Evolutionary conservation across 2,113 vertebrate genomes (phyloP).

Genomic region (Onychorhynchus coronatus): DNA sequence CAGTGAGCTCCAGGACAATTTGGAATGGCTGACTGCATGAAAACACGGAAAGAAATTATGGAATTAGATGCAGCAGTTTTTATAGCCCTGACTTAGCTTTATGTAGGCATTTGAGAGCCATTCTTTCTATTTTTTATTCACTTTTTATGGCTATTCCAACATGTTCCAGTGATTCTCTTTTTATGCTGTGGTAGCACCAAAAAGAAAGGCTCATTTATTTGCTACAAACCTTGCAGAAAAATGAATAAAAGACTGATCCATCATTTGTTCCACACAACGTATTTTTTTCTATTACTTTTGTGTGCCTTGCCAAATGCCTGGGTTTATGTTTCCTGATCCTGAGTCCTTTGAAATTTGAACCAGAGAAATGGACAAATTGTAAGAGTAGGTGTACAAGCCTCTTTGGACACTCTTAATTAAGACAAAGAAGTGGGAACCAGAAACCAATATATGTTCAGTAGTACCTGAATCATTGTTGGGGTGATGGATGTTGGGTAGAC

Average conservation of each 20-base stretch:
- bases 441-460: background rate
- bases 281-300: constrained; percentile 36
- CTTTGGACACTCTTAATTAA: background rate
- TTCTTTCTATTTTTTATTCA: constrained; percentile 59
- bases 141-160: constrained; percentile 55
- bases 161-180: constrained; percentile 60
- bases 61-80: constrained; percentile 46
- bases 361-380: constrained; percentile 17
- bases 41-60: constrained; percentile 38
- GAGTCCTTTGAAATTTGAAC: constrained; percentile 43
- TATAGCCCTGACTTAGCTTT: constrained; percentile 61
- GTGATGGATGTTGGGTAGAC: background rate
- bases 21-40: constrained; percentile 58
- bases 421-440: background rate
- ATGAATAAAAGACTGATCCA: constrained; percentile 64
- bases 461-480: background rate
- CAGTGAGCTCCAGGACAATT: constrained; percentile 52
- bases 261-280: constrained; percentile 39
- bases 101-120: constrained; percentile 46
- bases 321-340: constrained; percentile 28
- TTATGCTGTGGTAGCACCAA: constrained; percentile 65
- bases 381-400: background rate
- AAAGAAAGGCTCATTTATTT: constrained; percentile 57
- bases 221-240: constrained; percentile 56
- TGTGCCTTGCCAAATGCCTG: constrained; percentile 2